Evolutionary conservation across 2,888 invertebrate species (phyloP).

Genomic region (Thymelicus acteon): DNA sequence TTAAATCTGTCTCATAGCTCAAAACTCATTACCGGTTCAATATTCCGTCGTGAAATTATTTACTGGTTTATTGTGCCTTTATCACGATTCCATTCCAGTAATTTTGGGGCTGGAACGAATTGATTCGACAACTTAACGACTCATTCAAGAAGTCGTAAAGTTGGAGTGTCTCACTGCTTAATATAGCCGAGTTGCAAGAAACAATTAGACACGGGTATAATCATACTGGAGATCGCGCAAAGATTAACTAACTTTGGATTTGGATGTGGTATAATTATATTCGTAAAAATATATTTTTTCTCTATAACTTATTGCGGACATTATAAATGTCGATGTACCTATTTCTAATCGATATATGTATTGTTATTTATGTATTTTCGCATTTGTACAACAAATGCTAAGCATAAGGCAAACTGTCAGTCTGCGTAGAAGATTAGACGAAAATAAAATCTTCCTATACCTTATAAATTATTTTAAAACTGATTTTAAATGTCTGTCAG

Average conservation of each 20-base stretch:
- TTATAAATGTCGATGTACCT: no score
- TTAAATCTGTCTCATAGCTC: slow-evolving; percentile 13
- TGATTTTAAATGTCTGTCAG: no score
- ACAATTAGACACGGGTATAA: slow-evolving; percentile 82
- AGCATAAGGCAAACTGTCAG: no score
- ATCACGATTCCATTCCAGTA: slow-evolving; percentile 61
- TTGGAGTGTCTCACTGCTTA: slow-evolving; percentile 79
- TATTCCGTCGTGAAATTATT: slow-evolving; percentile 37
- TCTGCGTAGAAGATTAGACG: no score
- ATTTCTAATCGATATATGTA: no score
- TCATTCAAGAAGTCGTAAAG: slow-evolving; percentile 82
- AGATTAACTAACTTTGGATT: slow-evolving; percentile 44
- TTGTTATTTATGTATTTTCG: no score
- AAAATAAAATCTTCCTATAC: no score
- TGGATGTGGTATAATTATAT: slow-evolving; percentile 56
- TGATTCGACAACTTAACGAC: slow-evolving; percentile 82
- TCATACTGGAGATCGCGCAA: slow-evolving; percentile 62
- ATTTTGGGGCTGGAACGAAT: slow-evolving; percentile 70
- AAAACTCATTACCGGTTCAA: slow-evolving; percentile 33
- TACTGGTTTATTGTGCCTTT: slow-evolving; percentile 43
- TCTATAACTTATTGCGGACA: no score
- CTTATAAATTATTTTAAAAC: no score
- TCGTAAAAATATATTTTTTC: background rate
- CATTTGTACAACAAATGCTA: no score
- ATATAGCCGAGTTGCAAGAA: slow-evolving; percentile 82